Base-by-base conservation (phyloP, 37 sponge, comb jelly and placozoan species). In the Beroe ovata region DNA sequence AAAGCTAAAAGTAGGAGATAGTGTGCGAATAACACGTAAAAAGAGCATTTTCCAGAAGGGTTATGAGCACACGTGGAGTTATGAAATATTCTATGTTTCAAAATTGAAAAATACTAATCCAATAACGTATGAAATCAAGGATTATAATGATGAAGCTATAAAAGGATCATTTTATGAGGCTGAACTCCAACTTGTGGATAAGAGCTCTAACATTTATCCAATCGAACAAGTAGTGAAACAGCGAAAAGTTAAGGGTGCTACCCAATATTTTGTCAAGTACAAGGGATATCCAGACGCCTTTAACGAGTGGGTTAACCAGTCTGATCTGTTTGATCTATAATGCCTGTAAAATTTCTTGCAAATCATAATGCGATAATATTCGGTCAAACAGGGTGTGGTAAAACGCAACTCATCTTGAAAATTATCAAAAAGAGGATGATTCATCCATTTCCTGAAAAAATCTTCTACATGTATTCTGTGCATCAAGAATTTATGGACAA, bases 1-100 rank as follows among this genome's bases (percentile, higher is more conserved):
- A 6, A 69, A 69, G 32, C 71, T 69, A 3, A 69, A 8, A 69
- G 36, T 69, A 21, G 71, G 71, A 21, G 71, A 69, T 69, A 69
- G 26, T 28, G 71, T 69, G 6, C 4, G 71, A 8, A 34, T 69
- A 69, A 69, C 71, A 16, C 38, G 38, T 36, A 29, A 69, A 69
- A 69, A 69, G 25, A 19, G 20, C 38, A 69, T 38, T 69, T 69
- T 69, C 20, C 71, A 69, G 20, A 69, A 69, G 71, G 71, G 71
- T 19, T 69, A 69, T 21, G 71, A 69, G 38, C 71, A 69, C 14
- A 34, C 38, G 4, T 69, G 71, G 71, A 36, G 38, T 21, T 36
- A 69, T 36, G 71, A 69, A 34, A 35, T 69, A 33, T 69, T 69
- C 71, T 25, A 29, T 16, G 71, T 69, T 2, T 69, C 71, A 6